Base-by-base conservation (phyloP, 1,140 invertebrate genomes). In the Tetragonula clypearis region DNA sequence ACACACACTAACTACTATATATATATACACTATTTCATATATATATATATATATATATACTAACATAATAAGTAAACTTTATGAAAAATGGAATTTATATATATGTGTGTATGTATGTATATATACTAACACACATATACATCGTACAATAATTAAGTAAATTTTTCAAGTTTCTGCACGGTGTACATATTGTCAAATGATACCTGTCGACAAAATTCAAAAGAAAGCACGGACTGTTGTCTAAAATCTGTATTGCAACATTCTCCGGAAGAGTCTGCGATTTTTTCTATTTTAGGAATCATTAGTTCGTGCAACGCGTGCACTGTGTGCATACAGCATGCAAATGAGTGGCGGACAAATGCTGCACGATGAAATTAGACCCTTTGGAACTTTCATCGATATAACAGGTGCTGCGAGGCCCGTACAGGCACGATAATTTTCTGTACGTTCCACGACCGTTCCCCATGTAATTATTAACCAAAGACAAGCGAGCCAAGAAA, bases 401-500 rank as follows among this genome's bases (percentile, higher is more conserved):
- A 0, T 21, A 49, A 72, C 79, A 75, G 62, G 72, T 72, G 84
- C 26, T 71, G 35, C 11, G 6, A 53, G 73, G 12, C 23, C 49
- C 1, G 23, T 41, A 21, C 14, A 17, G 78, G 60, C 53, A 85
- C 53, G 71, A 81, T 80, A 58, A 85, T 85, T 85, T 81, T 69
- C 71, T 49, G 19, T n/a, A 58, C 71, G 56, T 79, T 41, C 26
- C 76, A 19, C 68, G 77, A 81, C 53, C 55, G 78, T 66, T 49
- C 55, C 65, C 66, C 58, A 30, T 76, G 74, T 86, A 86, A 86
- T 86, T 86, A 86, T 82, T 76, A 30, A 35, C 75, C 26, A 68
- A 82, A 83, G 79, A 85, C 62, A 85, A 82, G 55, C 79, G 49
- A 58, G 81, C 35, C 58, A 68, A 55, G 75, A 58, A 58, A 72